A percentile compares a stretch with the other conserved stretches of the same genome.
These are phyloP conservation scores for Entosphenus tridentatus DNA, from an alignment of 2,113 vertebrate species.

Conservation along the genomic window DNA sequence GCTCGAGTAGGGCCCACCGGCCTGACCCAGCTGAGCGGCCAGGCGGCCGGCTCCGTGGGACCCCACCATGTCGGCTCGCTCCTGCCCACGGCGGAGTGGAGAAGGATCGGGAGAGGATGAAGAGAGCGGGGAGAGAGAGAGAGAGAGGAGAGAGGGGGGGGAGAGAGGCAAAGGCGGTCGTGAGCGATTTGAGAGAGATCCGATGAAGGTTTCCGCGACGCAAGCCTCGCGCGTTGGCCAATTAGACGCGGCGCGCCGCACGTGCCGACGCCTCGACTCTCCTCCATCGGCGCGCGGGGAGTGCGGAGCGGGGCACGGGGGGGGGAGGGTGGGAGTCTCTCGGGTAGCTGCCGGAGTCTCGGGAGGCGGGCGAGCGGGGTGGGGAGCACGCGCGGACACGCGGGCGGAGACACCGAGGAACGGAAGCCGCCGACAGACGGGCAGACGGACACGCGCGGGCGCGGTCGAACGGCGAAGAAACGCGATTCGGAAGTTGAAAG, in stretches of 20 bases:
- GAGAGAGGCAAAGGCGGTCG: not conserved
- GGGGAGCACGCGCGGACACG: not conserved
- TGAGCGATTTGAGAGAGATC: not conserved
- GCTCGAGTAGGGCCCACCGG: not conserved
- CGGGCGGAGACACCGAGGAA: not conserved
- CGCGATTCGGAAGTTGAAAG: too few relatives aligned
- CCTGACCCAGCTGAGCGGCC: not conserved
- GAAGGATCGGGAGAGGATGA: not conserved
- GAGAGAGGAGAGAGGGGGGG: not conserved
- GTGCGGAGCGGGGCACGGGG: slow-evolving; percentile 6
- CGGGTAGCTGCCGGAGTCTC: not conserved
- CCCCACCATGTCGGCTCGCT: slow-evolving; percentile 1
- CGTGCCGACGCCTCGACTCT: not conserved
- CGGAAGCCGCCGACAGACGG: not conserved
- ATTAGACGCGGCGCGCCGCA: not conserved
- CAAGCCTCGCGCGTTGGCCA: not conserved
- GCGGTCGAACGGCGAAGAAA: too few relatives aligned
- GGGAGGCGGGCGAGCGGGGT: not conserved
- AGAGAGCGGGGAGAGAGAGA: not conserved
- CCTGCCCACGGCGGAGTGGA: not conserved
- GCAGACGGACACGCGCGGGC: not conserved
- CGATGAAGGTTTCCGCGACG: not conserved
- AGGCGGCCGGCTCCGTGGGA: not conserved
- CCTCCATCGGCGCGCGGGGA: not conserved
- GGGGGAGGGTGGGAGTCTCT: not conserved